Base-by-base conservation (phyloP, 1,140 invertebrate species). In the Asbolus verrucosus region DNA sequence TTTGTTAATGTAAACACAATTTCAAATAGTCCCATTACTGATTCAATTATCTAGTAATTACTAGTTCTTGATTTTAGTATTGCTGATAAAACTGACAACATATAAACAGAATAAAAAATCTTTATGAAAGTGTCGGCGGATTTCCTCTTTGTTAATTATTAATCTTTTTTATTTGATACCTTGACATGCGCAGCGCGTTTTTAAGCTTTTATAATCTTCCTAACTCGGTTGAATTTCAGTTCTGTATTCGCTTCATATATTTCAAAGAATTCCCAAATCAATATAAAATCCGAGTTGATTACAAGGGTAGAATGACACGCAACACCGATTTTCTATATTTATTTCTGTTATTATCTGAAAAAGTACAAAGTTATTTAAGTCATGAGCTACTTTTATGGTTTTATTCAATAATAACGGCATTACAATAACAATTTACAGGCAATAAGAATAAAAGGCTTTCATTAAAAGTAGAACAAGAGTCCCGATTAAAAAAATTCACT, bases 231-330 rank as follows among this genome's bases (percentile, higher is more conserved):
- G 46, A 54, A 54, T 54, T n/a, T 54, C 46, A 3, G 46, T 27
- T 54, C 46, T 54, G 19, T 6, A 11, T 54, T 54, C 46, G 21
- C 46, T 54, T 21, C 19, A 54, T 54, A 14, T 54, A 54, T 18
- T 54, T 54, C 19, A 54, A 54, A 54, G 46, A 54, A 54, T 54
- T 27, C 19, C 21, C 24, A 27, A 54, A 54, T 54, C 46, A 54
- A 54, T 54, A 54, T 27, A 54, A 54, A 54, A 54, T 54, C 46
- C 46, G 14, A 24, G 46, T 54, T 54, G 46, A 54, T 54, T 54
- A 54, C 27, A 27, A 27, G 46, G 46, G 46, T 54, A 27, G 46
- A 27, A 5, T 13, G 11, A 54, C 46, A 54, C 46, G 46, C 46
- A 54, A 54, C 46, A 27, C 46, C 21, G 46, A 54, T 54, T 54